Conservation (phyloP, 2,888 invertebrate species). For the Rhagonycha fulva region DNA sequence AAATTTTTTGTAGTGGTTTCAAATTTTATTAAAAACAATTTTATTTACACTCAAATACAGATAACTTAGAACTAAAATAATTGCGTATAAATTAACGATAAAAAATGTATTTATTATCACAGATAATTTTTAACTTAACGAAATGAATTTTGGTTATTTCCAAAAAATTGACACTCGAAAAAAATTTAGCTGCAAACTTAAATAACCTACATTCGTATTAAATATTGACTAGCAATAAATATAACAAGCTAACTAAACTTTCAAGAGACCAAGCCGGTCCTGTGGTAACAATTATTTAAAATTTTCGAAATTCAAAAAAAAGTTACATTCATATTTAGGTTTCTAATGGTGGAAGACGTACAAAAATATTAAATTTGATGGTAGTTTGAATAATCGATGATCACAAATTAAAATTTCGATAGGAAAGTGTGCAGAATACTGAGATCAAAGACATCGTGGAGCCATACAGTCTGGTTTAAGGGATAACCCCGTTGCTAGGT, state of each 20-base stretch:
- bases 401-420: neutral
- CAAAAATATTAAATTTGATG: neutral
- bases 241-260: neutral
- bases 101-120: neutral
- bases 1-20: neutral
- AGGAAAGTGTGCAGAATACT: neutral
- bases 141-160: neutral
- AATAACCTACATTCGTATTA: neutral
- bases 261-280: neutral
- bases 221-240: neutral
- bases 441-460: conserved; percentile 15
- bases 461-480: conserved; percentile 33
- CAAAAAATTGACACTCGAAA: neutral
- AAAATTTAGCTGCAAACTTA: neutral
- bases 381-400: neutral
- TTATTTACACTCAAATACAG: neutral
- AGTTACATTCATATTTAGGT: neutral
- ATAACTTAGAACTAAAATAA: neutral
- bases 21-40: neutral
- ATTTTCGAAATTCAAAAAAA: neutral
- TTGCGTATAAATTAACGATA: neutral
- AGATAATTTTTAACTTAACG: neutral
- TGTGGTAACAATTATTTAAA: neutral
- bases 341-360: neutral
- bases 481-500: conserved; percentile 31